Evolutionary conservation across 2,797 vertebrate genomes (phyloP).

Genomic region (Notamacropus eugenii): DNA sequence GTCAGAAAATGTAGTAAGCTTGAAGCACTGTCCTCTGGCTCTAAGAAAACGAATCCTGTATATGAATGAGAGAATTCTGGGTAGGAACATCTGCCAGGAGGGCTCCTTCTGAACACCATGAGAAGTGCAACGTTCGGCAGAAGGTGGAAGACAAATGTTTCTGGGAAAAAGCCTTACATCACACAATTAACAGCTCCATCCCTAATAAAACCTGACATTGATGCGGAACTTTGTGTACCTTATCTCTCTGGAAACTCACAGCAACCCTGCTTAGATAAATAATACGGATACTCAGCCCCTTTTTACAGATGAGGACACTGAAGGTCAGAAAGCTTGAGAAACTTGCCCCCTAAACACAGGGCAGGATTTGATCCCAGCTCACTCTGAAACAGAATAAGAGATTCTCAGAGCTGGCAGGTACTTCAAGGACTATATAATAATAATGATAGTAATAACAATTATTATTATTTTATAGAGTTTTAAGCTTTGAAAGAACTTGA

Average conservation of each 20-base stretch:
- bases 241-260: neutral
- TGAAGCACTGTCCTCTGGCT: conserved; percentile 47
- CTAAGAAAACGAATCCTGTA: neutral
- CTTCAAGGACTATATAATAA: neutral
- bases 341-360: neutral
- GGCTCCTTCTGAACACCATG: conserved; percentile 49
- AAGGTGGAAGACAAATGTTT: conserved; percentile 55
- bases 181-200: conserved; percentile 43
- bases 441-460: too few species aligned
- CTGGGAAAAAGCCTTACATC: conserved; percentile 30
- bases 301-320: neutral
- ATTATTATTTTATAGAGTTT: neutral
- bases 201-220: conserved; percentile 2
- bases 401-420: neutral
- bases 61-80: conserved; percentile 21
- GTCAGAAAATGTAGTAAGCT: conserved; percentile 57
- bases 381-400: neutral
- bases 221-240: neutral
- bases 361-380: neutral
- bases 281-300: neutral
- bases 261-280: neutral
- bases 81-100: neutral
- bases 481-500: neutral
- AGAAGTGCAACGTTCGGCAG: conserved; percentile 47
- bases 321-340: neutral